Evolutionary conservation across 2,888 invertebrate genomes (phyloP).

Genomic region (Hartigia nigra): DNA sequence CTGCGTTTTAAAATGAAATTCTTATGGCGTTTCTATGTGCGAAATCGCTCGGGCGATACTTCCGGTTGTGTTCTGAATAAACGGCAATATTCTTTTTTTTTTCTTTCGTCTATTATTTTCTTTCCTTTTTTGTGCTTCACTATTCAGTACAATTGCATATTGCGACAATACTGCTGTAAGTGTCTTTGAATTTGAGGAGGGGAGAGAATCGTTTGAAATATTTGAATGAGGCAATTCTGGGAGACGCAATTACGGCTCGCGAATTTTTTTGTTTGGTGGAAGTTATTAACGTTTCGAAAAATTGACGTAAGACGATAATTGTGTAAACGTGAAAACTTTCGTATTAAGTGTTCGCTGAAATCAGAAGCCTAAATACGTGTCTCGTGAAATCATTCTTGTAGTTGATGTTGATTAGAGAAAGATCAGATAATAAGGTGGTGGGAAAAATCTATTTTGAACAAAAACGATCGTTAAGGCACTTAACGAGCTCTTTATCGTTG

Average conservation of each 20-base stretch:
- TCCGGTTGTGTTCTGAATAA: background rate
- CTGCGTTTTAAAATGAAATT: background rate
- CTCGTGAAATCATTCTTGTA: background rate
- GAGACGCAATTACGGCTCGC: background rate
- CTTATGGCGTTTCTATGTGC: background rate
- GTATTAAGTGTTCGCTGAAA: background rate
- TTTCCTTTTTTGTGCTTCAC: background rate
- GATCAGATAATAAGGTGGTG: background rate
- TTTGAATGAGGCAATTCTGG: background rate
- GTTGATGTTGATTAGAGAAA: background rate
- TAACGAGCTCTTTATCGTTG: background rate
- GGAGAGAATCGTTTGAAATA: background rate
- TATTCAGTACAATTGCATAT: background rate
- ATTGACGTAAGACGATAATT: background rate
- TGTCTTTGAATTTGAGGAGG: background rate
- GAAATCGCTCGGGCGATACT: background rate
- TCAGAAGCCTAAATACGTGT: background rate
- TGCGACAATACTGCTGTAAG: background rate
- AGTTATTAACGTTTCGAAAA: background rate
- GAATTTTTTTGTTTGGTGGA: background rate
- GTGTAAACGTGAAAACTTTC: background rate
- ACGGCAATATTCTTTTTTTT: background rate
- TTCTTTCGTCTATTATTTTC: background rate
- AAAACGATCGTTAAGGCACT: background rate
- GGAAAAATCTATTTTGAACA: background rate